Base-by-base conservation (phyloP, 2,888 invertebrate genomes). In the Cheilosia urbana region DNA sequence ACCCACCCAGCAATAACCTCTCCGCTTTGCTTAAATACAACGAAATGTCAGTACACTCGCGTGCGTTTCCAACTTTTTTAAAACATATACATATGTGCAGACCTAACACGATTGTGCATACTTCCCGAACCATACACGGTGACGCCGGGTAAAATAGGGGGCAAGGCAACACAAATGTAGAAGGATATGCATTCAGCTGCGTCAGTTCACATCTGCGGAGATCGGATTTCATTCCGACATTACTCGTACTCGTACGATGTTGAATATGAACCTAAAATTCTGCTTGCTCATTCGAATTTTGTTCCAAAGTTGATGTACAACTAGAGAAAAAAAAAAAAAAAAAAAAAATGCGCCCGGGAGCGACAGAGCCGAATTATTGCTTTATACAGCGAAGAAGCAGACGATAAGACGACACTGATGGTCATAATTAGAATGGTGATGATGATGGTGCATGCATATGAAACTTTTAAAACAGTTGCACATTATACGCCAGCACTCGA, bases 101-200 rank as follows among this genome's bases (percentile, higher is more conserved):
- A 13, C 4, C 11, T 79, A 66, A 79, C 80, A 80, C 53, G 60
- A 75, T 79, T 79, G 71, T 80, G 75, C 84, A 80, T 84, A 71
- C 65, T 76, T 58, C 65, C 84, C 65, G 2, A 21, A 71, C 69
- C 65, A 75, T 75, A 62, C 47, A 57, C 40, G 17, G 21, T 49
- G 63, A 51, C 40, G 13, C 11, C 49, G 21, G 21, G 30, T 47
- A 68, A 69, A 63, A 27, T 11, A 51, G 65, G 30, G 34, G 40
- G 21, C 21, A 7, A 42, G 2, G 27, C 47, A 71, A 58, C 49
- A 71, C 45, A 71, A 76, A 75, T 71, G 80, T 60, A 55, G 60
- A 84, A 71, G 65, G 84, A 79, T 82, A 76, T 80, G 79, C 57
- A 79, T 66, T 84, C 79, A 84, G 84, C 71, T 80, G 84, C 58